A percentile compares a stretch with the other conserved stretches of the same genome.
These are phyloP conservation scores for Ylistrum balloti DNA, from an alignment of 1,140 invertebrate genomes.

Conservation along the genomic window DNA sequence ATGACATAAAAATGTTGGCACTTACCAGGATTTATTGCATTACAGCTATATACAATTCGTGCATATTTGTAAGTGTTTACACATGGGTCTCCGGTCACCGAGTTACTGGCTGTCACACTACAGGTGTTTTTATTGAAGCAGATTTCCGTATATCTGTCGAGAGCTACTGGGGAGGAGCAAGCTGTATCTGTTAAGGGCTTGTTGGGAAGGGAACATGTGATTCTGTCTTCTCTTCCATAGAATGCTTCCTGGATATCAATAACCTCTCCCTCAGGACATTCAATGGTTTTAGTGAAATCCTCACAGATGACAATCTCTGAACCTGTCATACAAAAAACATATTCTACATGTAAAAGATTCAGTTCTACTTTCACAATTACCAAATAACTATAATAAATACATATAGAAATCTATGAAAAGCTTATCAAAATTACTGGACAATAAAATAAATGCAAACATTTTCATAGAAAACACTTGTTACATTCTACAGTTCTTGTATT, in stretches of 20 bases:
- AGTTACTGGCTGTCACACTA: background rate
- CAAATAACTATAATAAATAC: too few relatives aligned
- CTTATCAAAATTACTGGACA: too few relatives aligned
- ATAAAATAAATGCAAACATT: too few relatives aligned
- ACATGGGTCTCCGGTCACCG: slow-evolving; percentile 14
- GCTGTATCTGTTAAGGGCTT: background rate
- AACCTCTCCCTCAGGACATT: background rate
- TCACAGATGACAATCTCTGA: background rate
- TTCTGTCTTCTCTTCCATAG: background rate
- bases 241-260: background rate
- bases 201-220: background rate
- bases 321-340: background rate
- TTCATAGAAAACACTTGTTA: too few relatives aligned
- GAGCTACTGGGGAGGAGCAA: background rate
- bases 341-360: too few relatives aligned
- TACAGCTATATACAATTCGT: background rate
- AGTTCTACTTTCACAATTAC: too few relatives aligned
- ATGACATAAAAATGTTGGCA: too few relatives aligned
- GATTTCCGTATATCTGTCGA: background rate
- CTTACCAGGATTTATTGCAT: too few relatives aligned
- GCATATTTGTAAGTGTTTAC: background rate
- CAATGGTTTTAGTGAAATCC: background rate
- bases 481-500: too few relatives aligned
- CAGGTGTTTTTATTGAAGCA: background rate
- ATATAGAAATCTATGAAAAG: too few relatives aligned